phyloP scores from a whole-genome alignment of 2,113 vertebrate species.

The Salvelinus sp. region DNA sequence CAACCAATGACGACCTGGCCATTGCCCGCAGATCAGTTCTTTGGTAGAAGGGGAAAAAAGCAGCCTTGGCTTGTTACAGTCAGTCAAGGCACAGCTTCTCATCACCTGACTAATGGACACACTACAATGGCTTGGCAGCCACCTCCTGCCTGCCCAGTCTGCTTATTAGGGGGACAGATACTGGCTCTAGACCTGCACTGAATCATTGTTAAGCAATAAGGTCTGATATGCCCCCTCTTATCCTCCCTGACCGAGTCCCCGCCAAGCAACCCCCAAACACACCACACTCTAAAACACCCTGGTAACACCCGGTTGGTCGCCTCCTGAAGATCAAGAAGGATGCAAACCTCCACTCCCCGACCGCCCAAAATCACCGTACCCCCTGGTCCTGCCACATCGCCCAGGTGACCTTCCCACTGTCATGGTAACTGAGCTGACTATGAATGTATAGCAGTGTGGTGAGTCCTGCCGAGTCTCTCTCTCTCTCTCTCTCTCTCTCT shows the following conservation, averaged over 20 bases:
- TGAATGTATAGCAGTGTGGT: constrained; percentile 84
- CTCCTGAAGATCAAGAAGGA: constrained; percentile 15
- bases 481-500: constrained; percentile 41
- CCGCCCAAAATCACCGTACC: background rate
- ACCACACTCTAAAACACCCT: constrained; percentile 35
- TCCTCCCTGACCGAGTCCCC: constrained; percentile 70
- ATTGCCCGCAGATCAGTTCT: constrained; percentile 92
- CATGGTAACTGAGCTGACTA: constrained; percentile 74
- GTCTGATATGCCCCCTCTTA: constrained; percentile 82
- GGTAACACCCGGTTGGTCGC: constrained; percentile 50
- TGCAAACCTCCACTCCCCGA: background rate
- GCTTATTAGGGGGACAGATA: constrained; percentile 77
- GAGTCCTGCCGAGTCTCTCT: constrained; percentile 72
- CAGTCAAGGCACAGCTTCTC: constrained; percentile 87
- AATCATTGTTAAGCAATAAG: constrained; percentile 95
- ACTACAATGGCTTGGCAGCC: constrained; percentile 38
- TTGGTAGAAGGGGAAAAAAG: constrained; percentile 75
- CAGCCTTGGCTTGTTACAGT: constrained; percentile 81
- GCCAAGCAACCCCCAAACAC: constrained; percentile 68
- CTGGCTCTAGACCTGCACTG: constrained; percentile 91
- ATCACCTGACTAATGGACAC: constrained; percentile 77
- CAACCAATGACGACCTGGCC: constrained; percentile 93
- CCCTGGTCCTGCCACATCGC: constrained; percentile 35
- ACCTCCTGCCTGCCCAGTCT: constrained; percentile 78
- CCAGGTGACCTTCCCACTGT: constrained; percentile 76